phyloP scores from a whole-genome alignment of 37 sponge, comb jelly and placozoan genomes.

The Eunapius fragilis region DNA sequence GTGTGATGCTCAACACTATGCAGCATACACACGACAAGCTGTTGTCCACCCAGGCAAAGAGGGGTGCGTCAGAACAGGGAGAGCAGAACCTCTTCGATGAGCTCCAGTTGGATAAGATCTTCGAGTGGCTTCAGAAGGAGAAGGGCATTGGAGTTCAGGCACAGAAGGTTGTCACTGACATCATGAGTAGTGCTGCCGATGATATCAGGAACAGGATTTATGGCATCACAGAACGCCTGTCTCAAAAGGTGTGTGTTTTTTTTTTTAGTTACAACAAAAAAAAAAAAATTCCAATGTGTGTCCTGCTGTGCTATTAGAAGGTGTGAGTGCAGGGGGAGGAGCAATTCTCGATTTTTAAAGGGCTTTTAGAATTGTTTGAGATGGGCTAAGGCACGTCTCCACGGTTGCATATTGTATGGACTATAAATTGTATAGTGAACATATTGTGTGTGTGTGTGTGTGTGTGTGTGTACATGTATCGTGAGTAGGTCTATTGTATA shows the following conservation, averaged over 20 bases:
- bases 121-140: conserved; percentile 32
- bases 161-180: conserved; percentile 5
- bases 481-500: no score
- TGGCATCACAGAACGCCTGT: conserved; percentile 6
- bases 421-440: no score
- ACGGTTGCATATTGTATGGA: no score
- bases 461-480: no score
- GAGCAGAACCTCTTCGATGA: conserved; percentile 4
- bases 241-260: not conserved
- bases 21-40: conserved; percentile 22
- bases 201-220: conserved; percentile 40
- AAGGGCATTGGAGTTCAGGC: conserved; percentile 5
- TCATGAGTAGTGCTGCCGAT: conserved; percentile 36
- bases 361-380: no score
- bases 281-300: no score
- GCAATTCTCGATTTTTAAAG: no score
- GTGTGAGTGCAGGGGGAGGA: not conserved
- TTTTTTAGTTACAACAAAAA: no score
- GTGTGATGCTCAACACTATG: conserved; percentile 55
- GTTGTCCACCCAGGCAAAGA: not conserved
- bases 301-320: no score
- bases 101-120: not conserved
- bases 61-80: not conserved
- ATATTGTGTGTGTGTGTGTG: no score
- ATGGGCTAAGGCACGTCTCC: no score